Evolutionary conservation across 2,888 invertebrate genomes (phyloP), one percentile per base, ranked within the genome.

Genomic region (Mesorhabditis sp.): DNA sequence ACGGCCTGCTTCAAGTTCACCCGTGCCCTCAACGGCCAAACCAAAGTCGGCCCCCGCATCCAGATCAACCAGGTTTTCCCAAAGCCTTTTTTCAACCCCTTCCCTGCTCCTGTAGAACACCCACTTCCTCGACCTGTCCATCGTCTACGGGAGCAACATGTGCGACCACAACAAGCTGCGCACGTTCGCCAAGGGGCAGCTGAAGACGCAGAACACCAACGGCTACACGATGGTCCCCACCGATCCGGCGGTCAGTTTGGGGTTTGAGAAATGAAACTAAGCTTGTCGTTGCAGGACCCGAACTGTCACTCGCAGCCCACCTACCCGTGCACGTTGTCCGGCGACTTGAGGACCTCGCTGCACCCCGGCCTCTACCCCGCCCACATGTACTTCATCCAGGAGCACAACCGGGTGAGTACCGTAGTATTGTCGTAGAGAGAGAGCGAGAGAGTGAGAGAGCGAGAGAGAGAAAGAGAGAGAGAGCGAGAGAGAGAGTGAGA

Each of bases 11-110:
- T 95, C 87, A 93, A 94, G 0, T 94, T 94, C 86, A 94, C 94
- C 91, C 90, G 95, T 84, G 94, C 94, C 65, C 87, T 95, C 76
- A 94, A 94, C 0, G 95, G 94, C 45, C 94, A 95, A 83, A 91
- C 92, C 80, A 90, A 91, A 71, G 88, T 95, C 66, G 78, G 78
- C 50, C 72, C 73, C n/a, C 68, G 78, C n/a, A 73, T 70, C 4
- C 78, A 75, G 58, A 75, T 78, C 70, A 74, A 76, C 67, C 78
- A 77, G 65, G 65, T 43, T 10, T 63, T 28, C n/a, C n/a, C n/a
- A 6, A 50, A 6, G 13, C 13, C 6, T 50, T 50, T 7, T 50
- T 13, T 50, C 6, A 50, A 50, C n/a, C n/a, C n/a, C n/a, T n/a
- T n/a, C n/a, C n/a, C n/a, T n/a, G n/a, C n/a, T n/a, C n/a, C n/a